Evolutionary conservation across 2,888 invertebrate species (phyloP).

Genomic region (Panopea generosa): DNA sequence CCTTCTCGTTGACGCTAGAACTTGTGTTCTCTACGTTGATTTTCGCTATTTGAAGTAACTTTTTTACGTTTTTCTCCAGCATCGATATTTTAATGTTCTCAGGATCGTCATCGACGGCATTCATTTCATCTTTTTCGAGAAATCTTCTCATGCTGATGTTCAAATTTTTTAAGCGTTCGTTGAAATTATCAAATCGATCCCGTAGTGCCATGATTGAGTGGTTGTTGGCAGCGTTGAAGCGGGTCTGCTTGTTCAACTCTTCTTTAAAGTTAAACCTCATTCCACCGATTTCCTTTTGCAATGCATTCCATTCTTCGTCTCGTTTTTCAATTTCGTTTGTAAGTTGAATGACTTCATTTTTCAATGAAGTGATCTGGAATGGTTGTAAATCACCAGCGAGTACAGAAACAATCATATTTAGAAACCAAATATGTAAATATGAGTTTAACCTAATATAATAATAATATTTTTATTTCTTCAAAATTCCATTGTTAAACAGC

Average conservation of each 20-base stretch:
- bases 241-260: slow-evolving; percentile 67
- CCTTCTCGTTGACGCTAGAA: slow-evolving; percentile 52
- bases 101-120: slow-evolving; percentile 39
- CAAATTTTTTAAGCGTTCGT: slow-evolving; percentile 58
- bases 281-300: slow-evolving; percentile 54
- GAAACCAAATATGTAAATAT: too few species aligned
- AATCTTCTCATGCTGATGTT: slow-evolving; percentile 64
- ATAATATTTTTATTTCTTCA: too few species aligned
- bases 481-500: too few species aligned
- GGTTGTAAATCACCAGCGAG: too few species aligned
- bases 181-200: slow-evolving; percentile 67
- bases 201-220: slow-evolving; percentile 67
- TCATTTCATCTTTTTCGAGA: slow-evolving; percentile 40
- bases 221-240: slow-evolving; percentile 74
- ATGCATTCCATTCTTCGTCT: slow-evolving; percentile 46
- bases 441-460: too few species aligned
- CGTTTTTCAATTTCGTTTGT: slow-evolving; percentile 26
- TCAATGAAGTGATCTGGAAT: neutral
- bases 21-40: slow-evolving; percentile 52
- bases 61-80: slow-evolving; percentile 65
- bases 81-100: slow-evolving; percentile 64
- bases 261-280: slow-evolving; percentile 55
- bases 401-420: too few species aligned
- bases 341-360: neutral
- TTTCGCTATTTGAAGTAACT: slow-evolving; percentile 57